A percentile compares a stretch with the other conserved stretches of the same genome.
phyloP scores from a whole-genome alignment of 2,888 invertebrate genomes.

The Agonopterix subpropinquella region DNA sequence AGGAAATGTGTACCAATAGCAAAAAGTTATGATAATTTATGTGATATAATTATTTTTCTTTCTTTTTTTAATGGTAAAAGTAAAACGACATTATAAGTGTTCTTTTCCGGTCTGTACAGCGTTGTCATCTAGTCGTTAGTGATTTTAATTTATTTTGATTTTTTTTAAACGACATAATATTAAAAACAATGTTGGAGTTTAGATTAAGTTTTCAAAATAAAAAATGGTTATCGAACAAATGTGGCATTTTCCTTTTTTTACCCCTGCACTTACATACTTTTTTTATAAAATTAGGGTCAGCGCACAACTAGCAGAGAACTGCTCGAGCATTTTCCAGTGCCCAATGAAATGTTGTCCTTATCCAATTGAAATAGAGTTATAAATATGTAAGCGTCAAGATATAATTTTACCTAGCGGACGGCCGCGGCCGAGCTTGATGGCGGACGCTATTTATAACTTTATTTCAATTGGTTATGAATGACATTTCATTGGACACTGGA shows the following conservation, averaged over 20 bases:
- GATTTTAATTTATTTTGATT: conserved; percentile 52
- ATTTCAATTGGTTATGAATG: too few relatives aligned
- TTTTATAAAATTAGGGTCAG: not conserved
- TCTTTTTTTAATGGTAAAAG: conserved; percentile 1
- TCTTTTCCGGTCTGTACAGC: conserved; percentile 44
- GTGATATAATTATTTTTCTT: conserved; percentile 35
- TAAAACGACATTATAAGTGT: conserved; percentile 1
- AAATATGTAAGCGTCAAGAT: too few relatives aligned
- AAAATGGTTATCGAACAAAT: conserved; percentile 51
- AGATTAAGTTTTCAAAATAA: conserved; percentile 56
- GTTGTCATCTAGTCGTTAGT: conserved; percentile 67
- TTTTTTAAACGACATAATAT: conserved; percentile 33
- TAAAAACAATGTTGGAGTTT: conserved; percentile 47
- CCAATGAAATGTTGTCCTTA: too few relatives aligned
- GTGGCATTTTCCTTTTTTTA: conserved; percentile 11
- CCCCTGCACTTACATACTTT: not conserved
- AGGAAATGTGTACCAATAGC: too few relatives aligned
- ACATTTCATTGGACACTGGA: too few relatives aligned
- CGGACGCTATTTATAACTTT: too few relatives aligned
- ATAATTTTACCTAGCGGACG: too few relatives aligned
- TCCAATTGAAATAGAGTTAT: too few relatives aligned
- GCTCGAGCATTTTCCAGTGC: too few relatives aligned
- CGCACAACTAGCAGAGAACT: too few relatives aligned
- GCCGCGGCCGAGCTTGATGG: too few relatives aligned
- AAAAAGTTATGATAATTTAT: conserved; percentile 20